These are phyloP conservation scores for Rutpela maculata DNA, from an alignment of 2,888 invertebrate genomes.

Conservation along the genomic window DNA sequence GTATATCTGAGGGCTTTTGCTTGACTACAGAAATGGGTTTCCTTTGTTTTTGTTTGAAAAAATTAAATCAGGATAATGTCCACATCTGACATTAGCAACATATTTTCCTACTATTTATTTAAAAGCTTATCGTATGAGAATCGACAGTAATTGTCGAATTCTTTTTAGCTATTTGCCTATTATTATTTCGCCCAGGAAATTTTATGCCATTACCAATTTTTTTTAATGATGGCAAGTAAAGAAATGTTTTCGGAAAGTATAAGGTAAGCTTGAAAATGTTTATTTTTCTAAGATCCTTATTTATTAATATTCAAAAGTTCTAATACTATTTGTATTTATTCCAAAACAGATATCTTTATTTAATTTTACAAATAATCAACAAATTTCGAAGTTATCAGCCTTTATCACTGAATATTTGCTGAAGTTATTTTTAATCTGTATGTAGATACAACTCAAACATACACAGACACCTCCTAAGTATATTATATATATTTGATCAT, in stretches of 20 bases:
- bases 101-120: too few relatives aligned
- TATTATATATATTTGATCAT: slow-evolving; percentile 26
- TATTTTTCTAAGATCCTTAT: not conserved
- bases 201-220: too few relatives aligned
- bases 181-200: too few relatives aligned
- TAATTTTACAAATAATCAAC: slow-evolving; percentile 21
- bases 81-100: too few relatives aligned
- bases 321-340: not conserved
- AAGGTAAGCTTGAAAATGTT: not conserved
- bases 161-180: too few relatives aligned
- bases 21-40: too few relatives aligned
- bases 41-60: too few relatives aligned
- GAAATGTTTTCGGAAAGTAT: not conserved
- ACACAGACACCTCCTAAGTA: not conserved
- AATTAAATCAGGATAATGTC: too few relatives aligned
- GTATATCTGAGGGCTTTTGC: too few relatives aligned
- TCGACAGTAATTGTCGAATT: too few relatives aligned
- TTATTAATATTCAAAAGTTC: not conserved
- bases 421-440: slow-evolving; percentile 34
- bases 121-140: too few relatives aligned
- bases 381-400: slow-evolving; percentile 10
- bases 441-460: slow-evolving; percentile 30
- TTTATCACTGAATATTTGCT: slow-evolving; percentile 18
- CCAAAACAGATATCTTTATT: not conserved
- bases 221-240: too few relatives aligned